Percentiles rank a stretch among this genome's conserved stretches.
Conservation (phyloP, 2,113 vertebrate species). For the Drymodes brunneopygia region DNA sequence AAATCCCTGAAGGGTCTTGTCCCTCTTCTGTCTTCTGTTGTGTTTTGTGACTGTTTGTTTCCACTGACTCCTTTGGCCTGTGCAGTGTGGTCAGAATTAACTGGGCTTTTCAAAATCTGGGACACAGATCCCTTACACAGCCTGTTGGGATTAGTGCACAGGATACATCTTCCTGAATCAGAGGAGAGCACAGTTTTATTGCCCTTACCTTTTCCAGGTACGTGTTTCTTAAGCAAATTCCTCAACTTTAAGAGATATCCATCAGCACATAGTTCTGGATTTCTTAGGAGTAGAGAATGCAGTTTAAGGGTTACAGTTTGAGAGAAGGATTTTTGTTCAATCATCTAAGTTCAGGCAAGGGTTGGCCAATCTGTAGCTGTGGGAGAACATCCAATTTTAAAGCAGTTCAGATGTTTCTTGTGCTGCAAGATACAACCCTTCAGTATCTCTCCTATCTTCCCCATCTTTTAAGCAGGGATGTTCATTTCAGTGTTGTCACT, state of each 20-base stretch:
- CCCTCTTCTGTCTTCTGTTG: background rate
- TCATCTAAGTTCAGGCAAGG: background rate
- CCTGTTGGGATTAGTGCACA: fast-evolving
- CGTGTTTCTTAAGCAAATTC: background rate
- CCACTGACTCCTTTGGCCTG: background rate
- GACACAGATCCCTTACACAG: background rate
- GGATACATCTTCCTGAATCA: background rate
- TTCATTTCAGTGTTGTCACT: background rate
- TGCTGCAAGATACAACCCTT: background rate
- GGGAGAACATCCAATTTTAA: background rate
- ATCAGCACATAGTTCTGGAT: background rate
- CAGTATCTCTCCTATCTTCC: background rate
- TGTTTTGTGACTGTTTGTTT: background rate
- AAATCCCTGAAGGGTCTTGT: background rate
- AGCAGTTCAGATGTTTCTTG: background rate
- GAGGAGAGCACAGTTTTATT: background rate
- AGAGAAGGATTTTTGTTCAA: background rate
- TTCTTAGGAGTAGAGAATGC: background rate
- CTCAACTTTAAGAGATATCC: background rate
- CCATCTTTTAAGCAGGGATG: background rate
- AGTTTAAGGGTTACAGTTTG: background rate
- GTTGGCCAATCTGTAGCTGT: background rate
- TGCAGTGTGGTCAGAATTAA: background rate
- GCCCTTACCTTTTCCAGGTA: background rate
- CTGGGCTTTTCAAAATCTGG: background rate